These are phyloP conservation scores for Chrysogorgia sp. DNA, from an alignment of 92 coral and sea anemone species.

Conservation along the genomic window DNA sequence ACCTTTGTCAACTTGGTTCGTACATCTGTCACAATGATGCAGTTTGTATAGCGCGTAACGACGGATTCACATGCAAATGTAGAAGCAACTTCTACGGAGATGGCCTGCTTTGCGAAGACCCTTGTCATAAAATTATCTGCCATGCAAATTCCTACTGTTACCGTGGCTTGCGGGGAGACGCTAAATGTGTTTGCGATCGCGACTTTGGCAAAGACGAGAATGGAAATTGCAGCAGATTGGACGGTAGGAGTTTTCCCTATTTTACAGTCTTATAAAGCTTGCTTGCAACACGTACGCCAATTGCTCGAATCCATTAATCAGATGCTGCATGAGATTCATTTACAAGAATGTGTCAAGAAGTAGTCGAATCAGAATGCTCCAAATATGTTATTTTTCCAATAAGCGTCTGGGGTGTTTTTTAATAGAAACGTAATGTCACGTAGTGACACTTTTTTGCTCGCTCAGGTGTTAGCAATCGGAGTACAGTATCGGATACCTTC, in stretches of 20 bases:
- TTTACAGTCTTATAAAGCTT: background rate
- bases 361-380: too few relatives aligned
- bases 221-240: slow-evolving; percentile 1
- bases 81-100: slow-evolving; percentile 17
- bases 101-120: slow-evolving; percentile 27
- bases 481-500: too few relatives aligned
- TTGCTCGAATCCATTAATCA: too few relatives aligned
- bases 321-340: too few relatives aligned
- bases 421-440: too few relatives aligned
- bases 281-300: too few relatives aligned
- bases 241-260: background rate
- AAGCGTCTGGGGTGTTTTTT: too few relatives aligned
- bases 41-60: background rate
- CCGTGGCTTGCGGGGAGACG: slow-evolving; percentile 30
- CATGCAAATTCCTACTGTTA: slow-evolving; percentile 8
- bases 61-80: slow-evolving; percentile 18
- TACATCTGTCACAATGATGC: slow-evolving; percentile 40
- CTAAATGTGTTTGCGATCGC: slow-evolving; percentile 27
- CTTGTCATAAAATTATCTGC: slow-evolving; percentile 6
- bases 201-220: slow-evolving; percentile 12
- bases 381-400: too few relatives aligned
- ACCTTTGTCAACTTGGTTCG: slow-evolving; percentile 23
- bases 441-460: too few relatives aligned
- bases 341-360: too few relatives aligned
- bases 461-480: too few relatives aligned